Percentiles rank a stretch among this genome's conserved stretches.
These are phyloP conservation scores for Scaptomyza cyrtandrae DNA, from an alignment of 2,888 invertebrate species.

Conservation along the genomic window DNA sequence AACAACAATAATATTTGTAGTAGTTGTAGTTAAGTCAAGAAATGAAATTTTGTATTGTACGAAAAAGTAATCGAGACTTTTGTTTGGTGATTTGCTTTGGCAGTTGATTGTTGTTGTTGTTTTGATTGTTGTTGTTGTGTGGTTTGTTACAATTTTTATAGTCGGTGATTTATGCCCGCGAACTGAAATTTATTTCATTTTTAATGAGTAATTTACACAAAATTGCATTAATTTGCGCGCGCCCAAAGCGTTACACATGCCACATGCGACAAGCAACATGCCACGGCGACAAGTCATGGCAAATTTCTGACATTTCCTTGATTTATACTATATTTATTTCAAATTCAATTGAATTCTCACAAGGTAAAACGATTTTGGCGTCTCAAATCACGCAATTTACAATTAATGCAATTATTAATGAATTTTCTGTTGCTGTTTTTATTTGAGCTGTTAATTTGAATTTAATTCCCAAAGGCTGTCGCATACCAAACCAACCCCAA, in stretches of 20 bases:
- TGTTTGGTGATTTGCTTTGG: slow-evolving; percentile 59
- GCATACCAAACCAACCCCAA: slow-evolving; percentile 7
- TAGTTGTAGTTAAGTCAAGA: slow-evolving; percentile 37
- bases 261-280: slow-evolving; percentile 36
- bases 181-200: slow-evolving; percentile 77
- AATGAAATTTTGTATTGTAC: slow-evolving; percentile 69
- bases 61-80: slow-evolving; percentile 67
- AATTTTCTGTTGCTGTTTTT: slow-evolving; percentile 4
- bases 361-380: slow-evolving; percentile 29
- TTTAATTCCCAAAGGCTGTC: slow-evolving; percentile 38
- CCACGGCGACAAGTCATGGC: slow-evolving; percentile 71
- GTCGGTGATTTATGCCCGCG: slow-evolving; percentile 75
- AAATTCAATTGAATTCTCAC: slow-evolving; percentile 52
- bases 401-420: slow-evolving; percentile 42
- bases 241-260: slow-evolving; percentile 58
- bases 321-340: slow-evolving; percentile 55
- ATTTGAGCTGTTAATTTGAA: slow-evolving; percentile 29
- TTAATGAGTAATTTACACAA: slow-evolving; percentile 80
- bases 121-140: slow-evolving; percentile 33
- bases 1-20: too few relatives aligned
- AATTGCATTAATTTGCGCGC: slow-evolving; percentile 76
- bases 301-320: slow-evolving; percentile 79
- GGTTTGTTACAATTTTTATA: slow-evolving; percentile 67
- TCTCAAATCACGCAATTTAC: slow-evolving; percentile 23
- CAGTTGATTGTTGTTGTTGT: slow-evolving; percentile 33